Base-by-base conservation (phyloP, 2,797 vertebrate species). In the Diglossa cyanea region DNA sequence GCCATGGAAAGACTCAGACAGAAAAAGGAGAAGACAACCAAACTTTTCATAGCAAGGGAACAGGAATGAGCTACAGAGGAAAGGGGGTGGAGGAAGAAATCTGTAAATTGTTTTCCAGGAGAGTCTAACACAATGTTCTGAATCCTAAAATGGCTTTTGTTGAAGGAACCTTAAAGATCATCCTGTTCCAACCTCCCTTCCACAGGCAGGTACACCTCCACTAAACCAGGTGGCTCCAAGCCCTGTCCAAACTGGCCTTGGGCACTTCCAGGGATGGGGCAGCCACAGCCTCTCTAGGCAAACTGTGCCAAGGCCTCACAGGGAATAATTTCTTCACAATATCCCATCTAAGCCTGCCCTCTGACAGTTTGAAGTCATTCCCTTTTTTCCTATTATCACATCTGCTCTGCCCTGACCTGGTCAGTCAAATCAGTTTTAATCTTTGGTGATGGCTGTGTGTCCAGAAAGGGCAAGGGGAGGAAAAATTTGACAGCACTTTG, bases 21-120 rank as follows among this genome's bases (percentile, higher is more conserved):
- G 94, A 91, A 96, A 94, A 96, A 86, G 73, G 79, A 95, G 94
- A 96, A 95, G 94, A 90, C 95, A 96, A 95, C 96, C 96, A 90
- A 95, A 96, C 85, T 96, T 94, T 90, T 95, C 91, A 78, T 23
- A 94, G 79, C 91, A 73, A 70, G 39, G 61, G 73, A 95, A 94
- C 48, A 78, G 67, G 90, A 93, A 86, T 2, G 8, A 95, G 79
- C 70, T 88, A 78, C 55, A 70, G 89, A 84, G 86, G 81, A 92
- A 85, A 55, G 76, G 60, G 78, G 40, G 76, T 91, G 83, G 73
- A 90, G 68, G 86, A 80, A 91, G 81, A 79, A 74, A 90, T 81
- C 80, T 82, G 83, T 82, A 45, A 50, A 48, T 89, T 76, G 53
- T 67, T 83, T 88, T 88, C 73, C 65, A 61, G 53, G 71, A 70